These are phyloP conservation scores for Lordiphosa clarofinis DNA, from an alignment of 1,140 invertebrate species.

Conservation along the genomic window DNA sequence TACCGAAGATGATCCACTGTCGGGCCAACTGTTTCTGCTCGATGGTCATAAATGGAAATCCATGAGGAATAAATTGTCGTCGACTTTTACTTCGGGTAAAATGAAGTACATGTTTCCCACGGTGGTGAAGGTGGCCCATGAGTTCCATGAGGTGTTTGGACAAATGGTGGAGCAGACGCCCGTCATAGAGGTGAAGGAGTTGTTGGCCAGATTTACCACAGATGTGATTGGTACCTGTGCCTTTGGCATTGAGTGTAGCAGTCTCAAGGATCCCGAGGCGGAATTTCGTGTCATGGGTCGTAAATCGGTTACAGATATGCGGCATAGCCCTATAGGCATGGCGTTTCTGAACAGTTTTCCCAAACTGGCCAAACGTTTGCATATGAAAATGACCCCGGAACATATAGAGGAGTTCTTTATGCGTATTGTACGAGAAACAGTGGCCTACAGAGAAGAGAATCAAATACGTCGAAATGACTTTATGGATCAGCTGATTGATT, in stretches of 20 bases:
- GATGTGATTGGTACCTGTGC: slow-evolving; percentile 83
- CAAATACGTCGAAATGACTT: slow-evolving; percentile 82
- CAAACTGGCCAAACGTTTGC: slow-evolving; percentile 35
- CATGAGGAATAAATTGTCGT: slow-evolving; percentile 81
- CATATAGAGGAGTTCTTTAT: slow-evolving; percentile 81
- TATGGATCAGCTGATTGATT: slow-evolving; percentile 81
- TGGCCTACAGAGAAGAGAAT: slow-evolving; percentile 80
- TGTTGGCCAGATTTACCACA: slow-evolving; percentile 69
- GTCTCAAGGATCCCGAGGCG: slow-evolving; percentile 80
- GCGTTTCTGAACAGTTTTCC: slow-evolving; percentile 47
- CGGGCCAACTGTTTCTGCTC: slow-evolving; percentile 79
- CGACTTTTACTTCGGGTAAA: slow-evolving; percentile 83
- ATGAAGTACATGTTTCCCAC: slow-evolving; percentile 82
- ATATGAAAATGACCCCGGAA: slow-evolving; percentile 76
- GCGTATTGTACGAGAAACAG: slow-evolving; percentile 79
- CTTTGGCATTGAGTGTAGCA: slow-evolving; percentile 84
- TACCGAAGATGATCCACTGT: slow-evolving; percentile 80
- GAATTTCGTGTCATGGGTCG: slow-evolving; percentile 80
- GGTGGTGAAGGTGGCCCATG: slow-evolving; percentile 64
- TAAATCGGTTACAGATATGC: slow-evolving; percentile 33
- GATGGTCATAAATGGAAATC: slow-evolving; percentile 81
- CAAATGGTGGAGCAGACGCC: slow-evolving; percentile 22
- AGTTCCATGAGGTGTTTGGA: slow-evolving; percentile 57
- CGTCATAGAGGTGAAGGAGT: slow-evolving; percentile 53
- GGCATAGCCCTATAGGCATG: slow-evolving; percentile 18